Percentiles rank a stretch among this genome's conserved stretches.
phyloP scores from a whole-genome alignment of 2,888 invertebrate genomes.

The Leucania comma region DNA sequence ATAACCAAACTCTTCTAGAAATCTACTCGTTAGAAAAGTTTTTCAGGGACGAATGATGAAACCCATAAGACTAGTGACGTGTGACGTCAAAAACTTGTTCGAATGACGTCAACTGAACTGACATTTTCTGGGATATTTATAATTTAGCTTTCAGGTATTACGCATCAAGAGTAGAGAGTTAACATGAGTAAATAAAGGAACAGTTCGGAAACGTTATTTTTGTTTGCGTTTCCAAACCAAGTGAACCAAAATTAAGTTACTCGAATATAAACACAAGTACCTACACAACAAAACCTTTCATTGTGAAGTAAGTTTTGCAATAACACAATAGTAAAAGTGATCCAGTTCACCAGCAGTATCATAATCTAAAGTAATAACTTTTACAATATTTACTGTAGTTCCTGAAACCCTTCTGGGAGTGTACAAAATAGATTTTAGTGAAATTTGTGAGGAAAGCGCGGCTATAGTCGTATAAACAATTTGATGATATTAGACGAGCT shows the following conservation, averaged over 20 bases:
- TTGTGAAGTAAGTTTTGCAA: slow-evolving; percentile 22
- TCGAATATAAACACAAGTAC: neutral
- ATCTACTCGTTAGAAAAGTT: no score
- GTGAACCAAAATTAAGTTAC: slow-evolving; percentile 18
- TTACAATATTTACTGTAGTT: slow-evolving; percentile 17
- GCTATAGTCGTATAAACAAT: slow-evolving; percentile 62
- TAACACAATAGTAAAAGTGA: slow-evolving; percentile 14
- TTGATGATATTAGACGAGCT: slow-evolving; percentile 84
- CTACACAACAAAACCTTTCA: neutral
- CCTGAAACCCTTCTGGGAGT: slow-evolving; percentile 12
- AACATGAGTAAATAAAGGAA: slow-evolving; percentile 20
- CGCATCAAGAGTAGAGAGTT: slow-evolving; percentile 45
- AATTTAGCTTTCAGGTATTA: slow-evolving; percentile 43
- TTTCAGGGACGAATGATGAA: slow-evolving; percentile 30
- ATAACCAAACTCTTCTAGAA: slow-evolving; percentile 3
- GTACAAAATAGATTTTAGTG: slow-evolving; percentile 11
- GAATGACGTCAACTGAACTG: slow-evolving; percentile 46
- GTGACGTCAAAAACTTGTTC: slow-evolving; percentile 41
- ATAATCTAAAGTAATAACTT: slow-evolving; percentile 45
- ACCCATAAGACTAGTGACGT: slow-evolving; percentile 38
- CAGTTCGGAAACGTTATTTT: slow-evolving; percentile 30
- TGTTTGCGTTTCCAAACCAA: slow-evolving; percentile 34
- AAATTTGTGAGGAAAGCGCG: slow-evolving; percentile 47
- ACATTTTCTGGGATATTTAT: slow-evolving; percentile 39
- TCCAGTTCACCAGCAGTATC: slow-evolving; percentile 42